Conservation (phyloP, 2,888 invertebrate genomes). For the Hemistola chrysoprasaria region DNA sequence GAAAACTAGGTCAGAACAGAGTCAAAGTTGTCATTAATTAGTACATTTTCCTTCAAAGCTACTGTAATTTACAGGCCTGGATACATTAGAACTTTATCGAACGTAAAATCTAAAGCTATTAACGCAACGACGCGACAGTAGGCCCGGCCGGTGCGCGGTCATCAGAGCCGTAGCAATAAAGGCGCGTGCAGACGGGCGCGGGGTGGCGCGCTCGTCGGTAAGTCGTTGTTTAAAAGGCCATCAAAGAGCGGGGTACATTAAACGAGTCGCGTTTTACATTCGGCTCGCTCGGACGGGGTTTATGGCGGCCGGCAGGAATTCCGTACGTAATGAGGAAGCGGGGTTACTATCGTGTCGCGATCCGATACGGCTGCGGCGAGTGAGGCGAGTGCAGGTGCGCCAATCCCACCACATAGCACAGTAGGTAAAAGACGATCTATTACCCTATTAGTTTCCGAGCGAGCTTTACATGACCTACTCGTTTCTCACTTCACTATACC, state of each 20-base stretch:
- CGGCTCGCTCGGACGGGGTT: constrained; percentile 57
- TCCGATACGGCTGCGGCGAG: constrained; percentile 10
- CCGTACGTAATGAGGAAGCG: constrained; percentile 66
- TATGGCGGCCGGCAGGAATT: constrained; percentile 62
- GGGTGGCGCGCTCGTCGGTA: neutral
- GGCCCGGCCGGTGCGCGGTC: constrained; percentile 5
- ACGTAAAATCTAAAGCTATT: constrained; percentile 20
- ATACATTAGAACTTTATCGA: constrained; percentile 2
- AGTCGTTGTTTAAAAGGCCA: constrained; percentile 53
- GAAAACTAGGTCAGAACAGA: too few relatives aligned
- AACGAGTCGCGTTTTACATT: constrained; percentile 68
- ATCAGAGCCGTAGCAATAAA: constrained; percentile 28
- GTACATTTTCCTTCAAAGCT: too few relatives aligned
- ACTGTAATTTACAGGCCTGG: too few relatives aligned
- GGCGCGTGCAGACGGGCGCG: constrained; percentile 9
- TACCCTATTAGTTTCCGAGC: too few relatives aligned
- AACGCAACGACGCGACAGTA: constrained; percentile 14
- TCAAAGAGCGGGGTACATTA: constrained; percentile 65
- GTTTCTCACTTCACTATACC: too few relatives aligned
- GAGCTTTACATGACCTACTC: too few relatives aligned
- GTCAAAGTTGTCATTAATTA: too few relatives aligned
- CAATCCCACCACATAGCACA: constrained; percentile 18
- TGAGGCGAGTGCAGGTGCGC: constrained; percentile 10
- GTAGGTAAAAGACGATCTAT: constrained; percentile 2
- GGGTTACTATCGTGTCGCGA: constrained; percentile 33